phyloP scores from a whole-genome alignment of 2,888 invertebrate genomes.

The Lasioglossum malachurum region DNA sequence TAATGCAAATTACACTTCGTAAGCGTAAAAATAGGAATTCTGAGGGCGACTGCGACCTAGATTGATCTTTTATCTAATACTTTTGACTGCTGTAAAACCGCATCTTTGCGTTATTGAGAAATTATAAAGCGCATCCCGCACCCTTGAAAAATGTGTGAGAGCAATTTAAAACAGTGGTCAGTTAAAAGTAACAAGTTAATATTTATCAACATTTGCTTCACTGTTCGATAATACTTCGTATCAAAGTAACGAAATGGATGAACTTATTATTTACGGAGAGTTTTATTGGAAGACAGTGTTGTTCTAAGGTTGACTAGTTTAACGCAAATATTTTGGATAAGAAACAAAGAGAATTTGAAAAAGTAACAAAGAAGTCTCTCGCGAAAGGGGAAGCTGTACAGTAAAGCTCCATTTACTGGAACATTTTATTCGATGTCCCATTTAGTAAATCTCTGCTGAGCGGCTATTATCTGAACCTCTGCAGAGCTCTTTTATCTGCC shows the following conservation, averaged over 20 bases:
- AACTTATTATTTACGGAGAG: background rate
- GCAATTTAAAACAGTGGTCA: no score
- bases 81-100: no score
- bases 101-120: no score
- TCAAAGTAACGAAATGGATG: background rate
- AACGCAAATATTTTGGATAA: background rate
- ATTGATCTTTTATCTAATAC: no score
- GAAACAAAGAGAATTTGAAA: background rate
- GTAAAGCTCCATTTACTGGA: background rate
- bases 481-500: conserved; percentile 1
- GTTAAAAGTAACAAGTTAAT: no score
- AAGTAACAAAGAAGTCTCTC: background rate
- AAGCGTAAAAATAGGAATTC: no score
- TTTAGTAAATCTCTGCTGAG: background rate
- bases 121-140: no score
- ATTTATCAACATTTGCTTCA: background rate
- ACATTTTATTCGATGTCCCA: conserved; percentile 10
- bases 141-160: background rate
- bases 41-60: no score
- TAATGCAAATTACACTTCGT: no score
- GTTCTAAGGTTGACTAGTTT: background rate
- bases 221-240: background rate
- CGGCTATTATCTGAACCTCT: background rate
- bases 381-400: background rate
- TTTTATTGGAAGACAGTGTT: background rate